Percentiles rank a stretch among this genome's conserved stretches.
phyloP scores from a whole-genome alignment of 2,113 vertebrate species.

The Passer montanus region DNA sequence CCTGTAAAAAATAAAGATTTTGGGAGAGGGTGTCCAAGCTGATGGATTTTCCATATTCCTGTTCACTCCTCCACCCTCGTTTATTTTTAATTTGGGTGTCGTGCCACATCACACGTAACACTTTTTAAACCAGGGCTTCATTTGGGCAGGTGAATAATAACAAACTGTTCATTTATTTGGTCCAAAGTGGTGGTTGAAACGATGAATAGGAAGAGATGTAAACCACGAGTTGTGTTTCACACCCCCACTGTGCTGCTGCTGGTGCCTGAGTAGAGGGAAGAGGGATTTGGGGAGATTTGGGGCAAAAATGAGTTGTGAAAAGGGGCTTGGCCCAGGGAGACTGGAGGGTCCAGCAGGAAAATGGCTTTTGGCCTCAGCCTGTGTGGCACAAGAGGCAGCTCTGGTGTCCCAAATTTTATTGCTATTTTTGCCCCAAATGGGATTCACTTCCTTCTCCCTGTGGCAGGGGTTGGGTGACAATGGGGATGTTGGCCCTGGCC shows the following conservation, averaged over 20 bases:
- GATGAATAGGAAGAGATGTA: rapidly evolving
- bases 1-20: background rate
- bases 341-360: background rate
- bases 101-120: background rate
- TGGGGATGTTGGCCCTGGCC: background rate
- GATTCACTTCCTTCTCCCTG: background rate
- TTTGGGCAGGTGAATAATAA: background rate
- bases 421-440: background rate
- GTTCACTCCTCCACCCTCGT: rapidly evolving
- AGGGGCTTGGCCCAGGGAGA: too few relatives aligned
- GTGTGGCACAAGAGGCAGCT: rapidly evolving
- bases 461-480: background rate
- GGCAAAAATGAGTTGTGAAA: background rate
- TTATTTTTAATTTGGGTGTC: background rate
- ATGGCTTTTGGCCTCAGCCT: background rate
- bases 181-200: rapidly evolving
- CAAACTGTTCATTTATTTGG: background rate
- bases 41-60: background rate
- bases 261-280: background rate
- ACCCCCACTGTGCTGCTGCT: background rate
- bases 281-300: background rate
- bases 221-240: background rate
- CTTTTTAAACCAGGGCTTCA: background rate
- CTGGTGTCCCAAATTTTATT: background rate
- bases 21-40: background rate